Evolutionary conservation across 2,113 vertebrate species (phyloP).

Genomic region (Saimiri boliviensis): DNA sequence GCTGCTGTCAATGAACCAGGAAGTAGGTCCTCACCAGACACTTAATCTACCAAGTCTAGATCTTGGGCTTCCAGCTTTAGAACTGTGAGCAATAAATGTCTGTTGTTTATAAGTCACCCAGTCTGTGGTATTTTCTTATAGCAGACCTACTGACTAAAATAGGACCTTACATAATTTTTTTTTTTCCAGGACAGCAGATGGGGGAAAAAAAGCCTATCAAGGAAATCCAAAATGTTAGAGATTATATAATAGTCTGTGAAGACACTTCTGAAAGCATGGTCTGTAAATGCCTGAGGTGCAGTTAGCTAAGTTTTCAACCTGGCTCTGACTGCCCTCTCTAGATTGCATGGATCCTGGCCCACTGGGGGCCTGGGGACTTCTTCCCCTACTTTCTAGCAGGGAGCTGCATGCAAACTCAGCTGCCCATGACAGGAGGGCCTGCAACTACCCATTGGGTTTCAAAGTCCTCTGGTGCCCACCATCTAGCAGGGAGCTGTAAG

Average conservation of each 20-base stretch:
- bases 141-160: neutral
- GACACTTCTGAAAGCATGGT: neutral
- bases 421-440: neutral
- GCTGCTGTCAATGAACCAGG: neutral
- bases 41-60: neutral
- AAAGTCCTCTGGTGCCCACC: neutral
- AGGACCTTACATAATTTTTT: neutral
- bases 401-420: neutral
- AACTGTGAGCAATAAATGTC: neutral
- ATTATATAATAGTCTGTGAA: neutral
- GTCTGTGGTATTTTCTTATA: neutral
- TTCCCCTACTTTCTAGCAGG: rapidly evolving
- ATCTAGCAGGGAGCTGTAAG: too few relatives aligned
- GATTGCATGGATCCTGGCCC: neutral
- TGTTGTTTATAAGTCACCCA: neutral
- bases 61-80: neutral
- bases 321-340: neutral
- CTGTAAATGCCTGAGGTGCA: neutral
- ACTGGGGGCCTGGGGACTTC: neutral
- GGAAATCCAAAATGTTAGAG: neutral
- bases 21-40: neutral
- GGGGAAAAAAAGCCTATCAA: neutral
- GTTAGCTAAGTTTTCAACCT: rapidly evolving
- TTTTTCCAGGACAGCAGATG: neutral
- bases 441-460: rapidly evolving